Evolutionary conservation across 2,888 invertebrate genomes (phyloP).

Genomic region (Drosophila pegasa): DNA sequence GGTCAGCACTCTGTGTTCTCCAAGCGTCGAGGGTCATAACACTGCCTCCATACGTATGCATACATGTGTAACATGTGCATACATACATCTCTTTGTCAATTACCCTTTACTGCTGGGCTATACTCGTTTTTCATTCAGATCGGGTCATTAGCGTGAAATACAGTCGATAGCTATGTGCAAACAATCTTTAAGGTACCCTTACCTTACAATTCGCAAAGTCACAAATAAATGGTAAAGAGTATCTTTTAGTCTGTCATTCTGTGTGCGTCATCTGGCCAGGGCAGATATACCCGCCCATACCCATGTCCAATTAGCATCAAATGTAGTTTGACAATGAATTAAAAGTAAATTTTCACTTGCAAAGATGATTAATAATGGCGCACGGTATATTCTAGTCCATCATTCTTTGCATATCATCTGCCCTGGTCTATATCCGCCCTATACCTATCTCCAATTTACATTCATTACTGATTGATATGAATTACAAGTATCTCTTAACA

Average conservation of each 20-base stretch:
- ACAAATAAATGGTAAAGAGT: not conserved
- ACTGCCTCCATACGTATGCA: slow-evolving; percentile 2
- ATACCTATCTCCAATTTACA: not conserved
- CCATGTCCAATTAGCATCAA: no score
- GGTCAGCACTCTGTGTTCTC: slow-evolving; percentile 48
- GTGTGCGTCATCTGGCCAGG: no score
- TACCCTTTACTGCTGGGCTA: slow-evolving; percentile 22
- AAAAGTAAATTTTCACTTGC: no score
- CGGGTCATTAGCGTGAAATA: not conserved
- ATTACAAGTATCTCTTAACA: not conserved
- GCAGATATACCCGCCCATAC: no score
- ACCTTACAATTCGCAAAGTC: no score
- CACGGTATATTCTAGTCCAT: not conserved
- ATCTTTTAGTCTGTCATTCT: not conserved
- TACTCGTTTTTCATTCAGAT: no score
- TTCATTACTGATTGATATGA: not conserved
- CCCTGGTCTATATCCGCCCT: not conserved
- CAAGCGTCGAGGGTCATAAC: slow-evolving; percentile 19
- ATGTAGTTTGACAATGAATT: no score
- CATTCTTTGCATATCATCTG: not conserved
- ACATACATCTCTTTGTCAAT: slow-evolving; percentile 26
- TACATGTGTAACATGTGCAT: not conserved
- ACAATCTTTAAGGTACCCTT: not conserved
- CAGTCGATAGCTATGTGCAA: not conserved
- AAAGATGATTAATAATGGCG: no score